phyloP scores from a whole-genome alignment of 2,113 vertebrate species.

The Prochilodus magdalenae region DNA sequence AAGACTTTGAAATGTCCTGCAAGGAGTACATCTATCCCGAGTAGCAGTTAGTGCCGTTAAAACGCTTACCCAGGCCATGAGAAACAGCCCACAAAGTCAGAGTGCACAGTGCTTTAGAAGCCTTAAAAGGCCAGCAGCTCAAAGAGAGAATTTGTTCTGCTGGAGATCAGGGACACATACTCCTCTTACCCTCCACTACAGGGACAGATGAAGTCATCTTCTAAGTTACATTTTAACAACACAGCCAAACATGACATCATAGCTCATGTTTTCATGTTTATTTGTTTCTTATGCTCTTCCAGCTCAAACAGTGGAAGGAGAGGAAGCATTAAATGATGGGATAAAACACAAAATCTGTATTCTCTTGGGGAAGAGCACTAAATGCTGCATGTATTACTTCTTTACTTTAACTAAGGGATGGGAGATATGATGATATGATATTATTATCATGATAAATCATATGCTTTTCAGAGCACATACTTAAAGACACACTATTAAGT shows the following conservation, averaged over 20 bases:
- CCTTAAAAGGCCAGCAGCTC: background rate
- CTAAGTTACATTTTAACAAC: conserved; percentile 47
- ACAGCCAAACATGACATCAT: conserved; percentile 54
- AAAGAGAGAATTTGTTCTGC: conserved; percentile 18
- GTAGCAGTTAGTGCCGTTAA: background rate
- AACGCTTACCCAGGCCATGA: background rate
- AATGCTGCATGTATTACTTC: background rate
- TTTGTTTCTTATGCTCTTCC: conserved; percentile 25
- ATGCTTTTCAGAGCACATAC: no score
- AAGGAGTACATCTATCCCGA: background rate
- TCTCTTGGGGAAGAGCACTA: background rate
- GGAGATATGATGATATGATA: background rate
- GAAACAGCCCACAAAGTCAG: background rate
- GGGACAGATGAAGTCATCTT: conserved; percentile 32
- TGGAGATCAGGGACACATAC: conserved; percentile 2
- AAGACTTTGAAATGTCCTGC: background rate
- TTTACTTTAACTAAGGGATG: background rate
- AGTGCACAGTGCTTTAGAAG: background rate
- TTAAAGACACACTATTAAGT: no score
- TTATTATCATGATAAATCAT: background rate
- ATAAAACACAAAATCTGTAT: background rate
- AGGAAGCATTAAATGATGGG: background rate
- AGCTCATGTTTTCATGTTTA: conserved; percentile 48
- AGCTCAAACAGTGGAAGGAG: conserved; percentile 37
- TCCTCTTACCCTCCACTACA: conserved; percentile 22